Conservation (phyloP, 2,113 vertebrate genomes). For the Urocitellus parryii region DNA sequence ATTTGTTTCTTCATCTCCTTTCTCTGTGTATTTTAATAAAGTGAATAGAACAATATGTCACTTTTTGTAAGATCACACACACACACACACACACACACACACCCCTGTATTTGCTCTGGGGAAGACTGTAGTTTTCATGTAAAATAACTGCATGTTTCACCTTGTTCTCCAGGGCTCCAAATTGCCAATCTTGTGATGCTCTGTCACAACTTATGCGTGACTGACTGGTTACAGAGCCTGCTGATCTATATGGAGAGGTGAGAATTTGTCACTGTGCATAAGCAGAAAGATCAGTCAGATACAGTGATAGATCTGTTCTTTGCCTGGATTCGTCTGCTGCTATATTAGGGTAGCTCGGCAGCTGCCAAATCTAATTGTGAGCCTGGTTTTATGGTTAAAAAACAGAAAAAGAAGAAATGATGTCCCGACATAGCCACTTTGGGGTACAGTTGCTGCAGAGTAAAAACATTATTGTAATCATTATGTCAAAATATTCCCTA, state of each 20-base stretch:
- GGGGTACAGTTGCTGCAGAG: constrained; percentile 60
- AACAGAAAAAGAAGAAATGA: constrained; percentile 76
- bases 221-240: constrained; percentile 85
- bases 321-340: constrained; percentile 85
- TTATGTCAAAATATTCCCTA: constrained; percentile 40
- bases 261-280: constrained; percentile 90
- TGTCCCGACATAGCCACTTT: constrained; percentile 80
- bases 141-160: constrained; percentile 81
- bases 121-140: constrained; percentile 79
- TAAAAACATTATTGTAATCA: constrained; percentile 61
- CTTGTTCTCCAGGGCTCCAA: constrained; percentile 84
- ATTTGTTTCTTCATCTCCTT: constrained; percentile 57
- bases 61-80: constrained; percentile 58
- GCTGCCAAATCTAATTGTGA: constrained; percentile 87
- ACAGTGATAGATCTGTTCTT: constrained; percentile 88
- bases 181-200: constrained; percentile 83
- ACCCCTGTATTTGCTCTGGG: constrained; percentile 40
- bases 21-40: constrained; percentile 53
- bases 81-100: background rate
- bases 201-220: constrained; percentile 86
- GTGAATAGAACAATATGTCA: constrained; percentile 41
- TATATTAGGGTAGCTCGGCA: constrained; percentile 84
- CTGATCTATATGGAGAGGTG: constrained; percentile 89
- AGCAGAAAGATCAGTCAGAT: constrained; percentile 89
- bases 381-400: constrained; percentile 78